A percentile compares a stretch with the other conserved stretches of the same genome.
These are phyloP conservation scores for Calliopum simillimum DNA, from an alignment of 2,888 invertebrate genomes.

Conservation along the genomic window DNA sequence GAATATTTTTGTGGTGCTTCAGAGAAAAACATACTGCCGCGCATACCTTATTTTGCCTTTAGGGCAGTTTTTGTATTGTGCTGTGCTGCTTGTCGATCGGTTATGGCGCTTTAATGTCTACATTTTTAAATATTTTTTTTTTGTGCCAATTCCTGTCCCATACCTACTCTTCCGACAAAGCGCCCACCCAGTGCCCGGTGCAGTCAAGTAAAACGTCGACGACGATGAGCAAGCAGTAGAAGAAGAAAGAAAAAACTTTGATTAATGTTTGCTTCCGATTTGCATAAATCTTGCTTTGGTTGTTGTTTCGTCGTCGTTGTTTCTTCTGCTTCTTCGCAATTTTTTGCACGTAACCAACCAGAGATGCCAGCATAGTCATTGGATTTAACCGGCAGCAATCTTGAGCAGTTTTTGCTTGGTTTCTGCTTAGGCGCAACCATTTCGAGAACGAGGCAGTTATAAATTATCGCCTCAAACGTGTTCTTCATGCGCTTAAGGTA, in stretches of 20 bases:
- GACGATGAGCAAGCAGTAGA: not conserved
- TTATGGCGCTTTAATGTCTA: conserved; percentile 29
- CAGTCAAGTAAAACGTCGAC: conserved; percentile 31
- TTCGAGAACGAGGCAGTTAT: conserved; percentile 17
- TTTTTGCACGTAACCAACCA: conserved; percentile 41
- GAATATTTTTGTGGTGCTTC: too few species aligned
- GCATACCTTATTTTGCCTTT: not conserved
- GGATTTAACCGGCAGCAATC: not conserved
- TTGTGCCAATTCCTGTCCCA: not conserved
- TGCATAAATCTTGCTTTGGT: conserved; percentile 65
- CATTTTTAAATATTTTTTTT: not conserved
- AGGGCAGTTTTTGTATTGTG: not conserved
- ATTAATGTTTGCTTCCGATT: conserved; percentile 66
- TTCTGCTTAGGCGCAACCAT: not conserved
- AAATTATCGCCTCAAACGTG: conserved; percentile 16
- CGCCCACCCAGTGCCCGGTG: conserved; percentile 10
- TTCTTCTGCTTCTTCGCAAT: conserved; percentile 33
- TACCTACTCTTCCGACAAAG: not conserved
- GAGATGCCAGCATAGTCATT: not conserved
- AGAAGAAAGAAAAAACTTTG: conserved; percentile 53
- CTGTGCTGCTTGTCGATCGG: conserved; percentile 18
- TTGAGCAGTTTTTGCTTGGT: not conserved
- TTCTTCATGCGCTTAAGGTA: not conserved
- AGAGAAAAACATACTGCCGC: too few species aligned
- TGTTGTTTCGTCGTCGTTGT: conserved; percentile 17